These are phyloP conservation scores for Drosophila incognita DNA, from an alignment of 2,888 invertebrate species.

Conservation along the genomic window DNA sequence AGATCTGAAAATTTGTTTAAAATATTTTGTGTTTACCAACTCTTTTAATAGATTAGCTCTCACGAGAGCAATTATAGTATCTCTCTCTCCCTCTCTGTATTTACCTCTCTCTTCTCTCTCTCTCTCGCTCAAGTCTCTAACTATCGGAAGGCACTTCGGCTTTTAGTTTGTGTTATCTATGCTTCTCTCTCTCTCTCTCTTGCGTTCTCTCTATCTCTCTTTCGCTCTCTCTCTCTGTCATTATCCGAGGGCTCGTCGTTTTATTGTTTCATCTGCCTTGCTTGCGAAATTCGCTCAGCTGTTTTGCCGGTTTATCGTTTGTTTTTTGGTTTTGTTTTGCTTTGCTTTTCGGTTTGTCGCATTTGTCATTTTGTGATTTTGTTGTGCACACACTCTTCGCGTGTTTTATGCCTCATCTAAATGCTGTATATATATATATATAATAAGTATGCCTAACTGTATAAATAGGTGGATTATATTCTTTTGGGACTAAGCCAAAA, in stretches of 20 bases:
- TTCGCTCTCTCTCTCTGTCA: conserved; percentile 7
- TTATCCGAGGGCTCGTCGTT: conserved; percentile 46
- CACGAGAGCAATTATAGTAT: conserved; percentile 4
- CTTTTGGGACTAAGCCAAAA: conserved; percentile 49
- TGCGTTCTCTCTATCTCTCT: background rate
- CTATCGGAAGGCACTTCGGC: conserved; percentile 42
- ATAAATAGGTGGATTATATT: conserved; percentile 51
- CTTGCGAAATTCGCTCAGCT: conserved; percentile 61
- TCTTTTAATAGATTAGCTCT: conserved; percentile 10
- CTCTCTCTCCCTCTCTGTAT: background rate
- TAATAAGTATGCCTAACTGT: conserved; percentile 41
- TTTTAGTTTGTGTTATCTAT: conserved; percentile 26
- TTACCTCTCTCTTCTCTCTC: background rate
- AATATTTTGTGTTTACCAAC: background rate
- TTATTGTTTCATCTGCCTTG: conserved; percentile 48
- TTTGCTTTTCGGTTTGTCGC: conserved; percentile 32
- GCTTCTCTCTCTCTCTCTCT: conserved; percentile 25
- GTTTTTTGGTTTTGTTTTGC: conserved; percentile 14
- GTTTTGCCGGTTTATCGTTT: conserved; percentile 40
- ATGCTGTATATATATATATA: conserved; percentile 8
- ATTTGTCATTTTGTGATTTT: conserved; percentile 53
- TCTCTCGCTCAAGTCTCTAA: conserved; percentile 8
- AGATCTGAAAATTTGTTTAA: background rate
- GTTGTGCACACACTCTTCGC: conserved; percentile 36
- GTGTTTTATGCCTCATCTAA: conserved; percentile 8